A percentile compares a stretch with the other conserved stretches of the same genome.
Evolutionary conservation across 2,888 invertebrate species (phyloP).

Genomic region (Zelleria hepariella): DNA sequence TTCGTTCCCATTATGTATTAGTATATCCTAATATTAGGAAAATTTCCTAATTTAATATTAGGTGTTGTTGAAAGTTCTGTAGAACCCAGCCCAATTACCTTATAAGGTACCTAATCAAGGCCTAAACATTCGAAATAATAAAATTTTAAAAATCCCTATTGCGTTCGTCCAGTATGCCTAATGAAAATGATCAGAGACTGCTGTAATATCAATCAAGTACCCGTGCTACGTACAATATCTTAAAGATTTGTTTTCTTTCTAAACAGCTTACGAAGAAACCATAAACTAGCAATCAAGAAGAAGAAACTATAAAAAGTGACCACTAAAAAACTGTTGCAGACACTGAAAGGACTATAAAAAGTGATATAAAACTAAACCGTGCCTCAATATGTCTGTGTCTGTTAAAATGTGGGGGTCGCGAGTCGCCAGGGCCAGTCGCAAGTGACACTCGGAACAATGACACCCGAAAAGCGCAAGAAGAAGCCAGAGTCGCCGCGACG

Average conservation of each 20-base stretch:
- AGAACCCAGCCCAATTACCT: too few species aligned
- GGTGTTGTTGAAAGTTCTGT: too few species aligned
- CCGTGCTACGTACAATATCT: conserved; percentile 16
- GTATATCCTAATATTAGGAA: too few species aligned
- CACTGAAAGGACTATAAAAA: background rate
- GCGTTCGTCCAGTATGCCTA: too few species aligned
- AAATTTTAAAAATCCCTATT: too few species aligned
- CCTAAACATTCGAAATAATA: too few species aligned
- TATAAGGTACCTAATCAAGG: too few species aligned
- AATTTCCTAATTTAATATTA: too few species aligned
- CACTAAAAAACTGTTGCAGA: background rate
- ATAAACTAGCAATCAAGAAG: conserved; percentile 25
- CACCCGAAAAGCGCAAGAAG: conserved; percentile 60
- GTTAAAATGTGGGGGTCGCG: background rate
- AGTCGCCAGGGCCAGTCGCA: conserved; percentile 14
- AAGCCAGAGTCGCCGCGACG: conserved; percentile 29
- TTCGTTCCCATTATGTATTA: too few species aligned
- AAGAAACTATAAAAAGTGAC: conserved; percentile 22
- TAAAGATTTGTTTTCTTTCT: too few species aligned
- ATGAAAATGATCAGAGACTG: conserved; percentile 2
- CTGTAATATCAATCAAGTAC: background rate
- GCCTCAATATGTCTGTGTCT: background rate
- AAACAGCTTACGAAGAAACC: too few species aligned
- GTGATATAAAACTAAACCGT: background rate
- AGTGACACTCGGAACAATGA: conserved; percentile 54